These are phyloP conservation scores for Plecturocebus donacophilus DNA, from an alignment of 2,113 vertebrate genomes.

Conservation along the genomic window DNA sequence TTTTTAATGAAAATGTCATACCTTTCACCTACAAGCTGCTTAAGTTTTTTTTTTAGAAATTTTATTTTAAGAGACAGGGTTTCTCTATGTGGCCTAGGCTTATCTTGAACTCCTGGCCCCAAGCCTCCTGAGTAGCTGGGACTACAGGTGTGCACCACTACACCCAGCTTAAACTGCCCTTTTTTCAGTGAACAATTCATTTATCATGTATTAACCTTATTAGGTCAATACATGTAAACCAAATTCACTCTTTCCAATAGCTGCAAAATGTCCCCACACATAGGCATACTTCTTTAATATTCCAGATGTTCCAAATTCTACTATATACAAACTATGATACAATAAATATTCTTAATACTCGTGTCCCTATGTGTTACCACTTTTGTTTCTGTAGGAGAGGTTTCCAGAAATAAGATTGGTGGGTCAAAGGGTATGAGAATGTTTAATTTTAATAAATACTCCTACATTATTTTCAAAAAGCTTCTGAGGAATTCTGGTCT, in stretches of 20 bases:
- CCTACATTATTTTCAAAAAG: neutral
- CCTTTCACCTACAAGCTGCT: neutral
- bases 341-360: neutral
- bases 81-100: neutral
- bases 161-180: neutral
- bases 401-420: neutral
- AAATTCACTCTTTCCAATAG: neutral
- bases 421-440: constrained; percentile 13
- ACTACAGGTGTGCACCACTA: neutral
- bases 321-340: neutral
- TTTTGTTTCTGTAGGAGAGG: neutral
- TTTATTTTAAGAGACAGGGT: too few relatives aligned
- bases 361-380: neutral
- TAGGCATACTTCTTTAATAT: neutral
- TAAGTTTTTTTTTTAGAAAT: too few relatives aligned
- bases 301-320: neutral
- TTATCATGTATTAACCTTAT: neutral
- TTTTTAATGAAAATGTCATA: constrained; percentile 14
- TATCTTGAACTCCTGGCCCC: neutral
- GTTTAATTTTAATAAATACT: constrained; percentile 21
- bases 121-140: neutral
- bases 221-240: neutral
- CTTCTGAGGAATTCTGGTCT: neutral
- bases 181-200: neutral
- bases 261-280: neutral